These are phyloP conservation scores for Brachyistius frenatus DNA, from an alignment of 2,113 vertebrate species.

Conservation along the genomic window DNA sequence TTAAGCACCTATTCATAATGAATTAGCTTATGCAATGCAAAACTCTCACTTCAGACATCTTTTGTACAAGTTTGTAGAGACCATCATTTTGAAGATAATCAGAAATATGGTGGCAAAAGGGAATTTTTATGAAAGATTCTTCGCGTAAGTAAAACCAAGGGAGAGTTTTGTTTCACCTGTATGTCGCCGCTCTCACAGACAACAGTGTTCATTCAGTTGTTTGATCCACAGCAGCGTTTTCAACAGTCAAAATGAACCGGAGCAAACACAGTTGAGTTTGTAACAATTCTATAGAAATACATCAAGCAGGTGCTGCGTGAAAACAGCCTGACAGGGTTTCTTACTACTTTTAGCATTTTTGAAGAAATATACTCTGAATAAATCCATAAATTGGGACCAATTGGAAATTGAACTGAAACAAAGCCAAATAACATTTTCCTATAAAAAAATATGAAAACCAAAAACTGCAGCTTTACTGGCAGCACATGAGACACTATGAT, in stretches of 20 bases:
- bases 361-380: constrained; percentile 7
- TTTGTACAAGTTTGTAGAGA: neutral
- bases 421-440: neutral
- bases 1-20: neutral
- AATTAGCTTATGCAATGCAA: constrained; percentile 8
- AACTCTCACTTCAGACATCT: neutral
- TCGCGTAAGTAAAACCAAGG: neutral
- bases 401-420: neutral
- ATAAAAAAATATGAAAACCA: neutral
- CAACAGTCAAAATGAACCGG: neutral
- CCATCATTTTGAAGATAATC: neutral
- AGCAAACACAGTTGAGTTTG: neutral
- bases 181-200: neutral
- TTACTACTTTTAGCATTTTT: neutral
- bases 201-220: neutral
- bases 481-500: neutral
- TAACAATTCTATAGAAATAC: neutral
- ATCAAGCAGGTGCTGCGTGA: constrained; percentile 1
- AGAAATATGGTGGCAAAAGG: neutral
- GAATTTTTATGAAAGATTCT: neutral
- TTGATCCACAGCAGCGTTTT: neutral
- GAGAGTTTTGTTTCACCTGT: neutral
- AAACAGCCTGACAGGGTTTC: neutral
- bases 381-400: neutral
- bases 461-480: neutral